Evolutionary conservation across 2,888 invertebrate genomes (phyloP).

Genomic region (Drosophila peninsularis): DNA sequence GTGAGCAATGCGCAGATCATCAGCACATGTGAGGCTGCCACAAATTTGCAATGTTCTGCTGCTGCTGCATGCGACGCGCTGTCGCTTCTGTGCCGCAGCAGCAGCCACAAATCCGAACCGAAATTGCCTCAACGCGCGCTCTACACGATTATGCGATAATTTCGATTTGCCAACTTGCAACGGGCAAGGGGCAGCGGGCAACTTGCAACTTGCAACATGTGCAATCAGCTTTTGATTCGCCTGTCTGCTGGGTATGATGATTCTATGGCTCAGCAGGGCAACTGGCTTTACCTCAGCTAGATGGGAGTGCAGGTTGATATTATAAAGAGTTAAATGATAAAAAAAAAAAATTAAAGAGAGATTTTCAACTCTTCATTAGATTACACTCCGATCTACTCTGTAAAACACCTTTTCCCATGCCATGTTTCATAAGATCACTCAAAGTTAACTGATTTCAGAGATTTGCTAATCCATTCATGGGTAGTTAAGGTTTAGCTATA

Average conservation of each 20-base stretch:
- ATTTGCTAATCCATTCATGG: no score
- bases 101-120: constrained; percentile 23
- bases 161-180: constrained; percentile 38
- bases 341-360: no score
- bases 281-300: no score
- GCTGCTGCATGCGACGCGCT: constrained; percentile 42
- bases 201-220: constrained; percentile 50
- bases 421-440: no score
- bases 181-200: neutral
- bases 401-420: no score
- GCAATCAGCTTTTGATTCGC: constrained; percentile 45
- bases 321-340: no score
- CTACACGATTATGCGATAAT: constrained; percentile 66
- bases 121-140: constrained; percentile 44
- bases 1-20: constrained; percentile 58
- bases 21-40: constrained; percentile 46
- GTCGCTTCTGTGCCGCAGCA: constrained; percentile 47
- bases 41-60: constrained; percentile 73
- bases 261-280: neutral
- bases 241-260: neutral
- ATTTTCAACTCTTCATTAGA: no score
- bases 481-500: no score
- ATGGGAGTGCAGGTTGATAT: no score
- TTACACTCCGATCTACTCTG: no score
- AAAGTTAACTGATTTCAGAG: no score